Evolutionary conservation across 2,888 invertebrate genomes (phyloP), one percentile per base, ranked within the genome.

Genomic region (Zaprionus bogoriensis): DNA sequence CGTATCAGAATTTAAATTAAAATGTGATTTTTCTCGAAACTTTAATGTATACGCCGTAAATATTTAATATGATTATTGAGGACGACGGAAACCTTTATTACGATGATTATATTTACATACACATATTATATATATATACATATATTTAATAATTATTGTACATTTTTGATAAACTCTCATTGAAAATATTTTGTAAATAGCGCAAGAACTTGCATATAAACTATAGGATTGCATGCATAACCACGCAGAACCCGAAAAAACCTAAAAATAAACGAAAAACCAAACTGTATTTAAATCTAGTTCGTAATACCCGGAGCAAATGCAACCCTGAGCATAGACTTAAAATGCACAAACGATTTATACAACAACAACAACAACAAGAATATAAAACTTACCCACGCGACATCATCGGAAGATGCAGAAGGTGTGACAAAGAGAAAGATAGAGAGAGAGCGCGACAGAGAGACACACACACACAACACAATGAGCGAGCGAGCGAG

Each of bases 21-120:
- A 88, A 88, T 85, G 84, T 88, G 88, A 85, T 85, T 88, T 87
- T 77, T 88, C 86, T 86, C 74, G 87, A 88, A 85, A 87, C 87
- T 87, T 86, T 73, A 87, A 88, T 77, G 88, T 85, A 85, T 85
- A 85, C 88, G 88, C 86, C 70, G 85, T 84, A 83, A 83, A 84
- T 83, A 88, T 85, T 87, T 77, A 85, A 80, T 82, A 81, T 81
- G 87, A 83, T 82, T 87, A 84, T 67, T 71, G 77, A 74, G 75
- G 61, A 52, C 28, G 68, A 68, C 77, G 66, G 70, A 64, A 81
- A 74, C 65, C 80, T 74, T 83, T 87, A 83, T 81, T 74, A 77
- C 51, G 64, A 84, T 84, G 68, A 87, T 87, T 87, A 84, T 87
- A 69, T 64, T 72, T 64, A 83, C 67, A 75, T 79, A 80, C 60